A percentile compares a stretch with the other conserved stretches of the same genome.
Conservation (phyloP, 2,888 invertebrate genomes). For the Cataglyphis livida region DNA sequence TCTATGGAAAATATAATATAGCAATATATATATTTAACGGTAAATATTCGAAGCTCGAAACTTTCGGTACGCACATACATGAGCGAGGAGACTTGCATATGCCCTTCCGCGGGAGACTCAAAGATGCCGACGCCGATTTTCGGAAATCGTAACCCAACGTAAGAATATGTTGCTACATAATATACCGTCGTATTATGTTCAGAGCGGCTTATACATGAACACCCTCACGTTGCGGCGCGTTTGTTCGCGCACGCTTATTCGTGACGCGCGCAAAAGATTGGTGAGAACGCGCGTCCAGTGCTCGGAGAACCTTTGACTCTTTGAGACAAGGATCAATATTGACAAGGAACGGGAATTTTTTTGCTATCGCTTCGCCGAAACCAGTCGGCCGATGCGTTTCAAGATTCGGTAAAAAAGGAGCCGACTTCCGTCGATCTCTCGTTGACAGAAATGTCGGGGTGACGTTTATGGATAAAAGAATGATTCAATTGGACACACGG, state of each 20-base stretch:
- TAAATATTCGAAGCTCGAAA: no score
- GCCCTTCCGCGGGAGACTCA: conserved; percentile 62
- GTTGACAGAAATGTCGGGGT: neutral
- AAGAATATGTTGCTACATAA: conserved; percentile 66
- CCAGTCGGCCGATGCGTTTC: conserved; percentile 36
- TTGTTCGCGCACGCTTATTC: conserved; percentile 47
- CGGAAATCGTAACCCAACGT: conserved; percentile 63
- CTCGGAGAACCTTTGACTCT: conserved; percentile 66
- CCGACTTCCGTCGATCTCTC: conserved; percentile 42
- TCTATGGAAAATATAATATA: no score
- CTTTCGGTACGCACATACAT: neutral
- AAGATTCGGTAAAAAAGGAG: conserved; percentile 29
- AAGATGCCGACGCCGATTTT: conserved; percentile 69
- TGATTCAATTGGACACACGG: conserved; percentile 40
- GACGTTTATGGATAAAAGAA: conserved; percentile 52
- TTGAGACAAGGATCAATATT: conserved; percentile 64
- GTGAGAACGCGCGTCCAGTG: conserved; percentile 27
- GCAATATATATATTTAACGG: no score
- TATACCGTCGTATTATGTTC: conserved; percentile 71
- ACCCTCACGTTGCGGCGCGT: conserved; percentile 60
- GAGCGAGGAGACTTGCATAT: conserved; percentile 29
- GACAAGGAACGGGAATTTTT: conserved; percentile 63
- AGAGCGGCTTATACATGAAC: conserved; percentile 62
- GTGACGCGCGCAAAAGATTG: conserved; percentile 32
- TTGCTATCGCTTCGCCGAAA: conserved; percentile 67